Evolutionary conservation across 2,113 vertebrate genomes (phyloP).

Genomic region (Daubentonia madagascariensis): DNA sequence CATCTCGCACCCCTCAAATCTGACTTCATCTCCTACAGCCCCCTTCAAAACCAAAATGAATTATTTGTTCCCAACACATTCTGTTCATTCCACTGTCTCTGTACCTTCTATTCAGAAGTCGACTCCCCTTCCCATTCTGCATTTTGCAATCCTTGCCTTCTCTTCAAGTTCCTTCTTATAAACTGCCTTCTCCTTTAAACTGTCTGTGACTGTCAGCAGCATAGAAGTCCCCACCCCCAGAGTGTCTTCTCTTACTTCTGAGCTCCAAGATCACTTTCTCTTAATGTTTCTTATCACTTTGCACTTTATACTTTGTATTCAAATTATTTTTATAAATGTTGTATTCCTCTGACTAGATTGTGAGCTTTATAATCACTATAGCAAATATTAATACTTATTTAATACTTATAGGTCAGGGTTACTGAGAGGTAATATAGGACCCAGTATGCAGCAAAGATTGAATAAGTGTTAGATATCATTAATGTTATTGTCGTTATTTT

Average conservation of each 20-base stretch:
- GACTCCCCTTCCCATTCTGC: background rate
- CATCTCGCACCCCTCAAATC: background rate
- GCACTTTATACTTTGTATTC: background rate
- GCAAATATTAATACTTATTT: background rate
- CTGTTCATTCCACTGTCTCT: background rate
- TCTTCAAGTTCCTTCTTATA: background rate
- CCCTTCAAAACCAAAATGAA: background rate
- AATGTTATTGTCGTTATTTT: background rate
- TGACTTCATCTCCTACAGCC: background rate
- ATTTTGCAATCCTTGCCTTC: background rate
- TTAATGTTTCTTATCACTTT: slow-evolving; percentile 6
- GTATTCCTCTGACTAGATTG: background rate
- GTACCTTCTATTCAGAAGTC: background rate
- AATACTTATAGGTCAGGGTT: background rate
- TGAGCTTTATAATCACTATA: background rate
- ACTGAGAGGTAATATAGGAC: background rate
- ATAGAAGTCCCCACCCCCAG: background rate
- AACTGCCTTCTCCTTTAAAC: background rate
- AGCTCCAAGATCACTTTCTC: background rate
- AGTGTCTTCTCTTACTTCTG: background rate
- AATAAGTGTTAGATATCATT: background rate
- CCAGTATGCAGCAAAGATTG: background rate
- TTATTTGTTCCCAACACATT: background rate
- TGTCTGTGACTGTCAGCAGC: background rate
- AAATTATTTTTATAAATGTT: background rate